Evolutionary conservation across 2,888 invertebrate genomes (phyloP).

Genomic region (Agrochola macilenta): DNA sequence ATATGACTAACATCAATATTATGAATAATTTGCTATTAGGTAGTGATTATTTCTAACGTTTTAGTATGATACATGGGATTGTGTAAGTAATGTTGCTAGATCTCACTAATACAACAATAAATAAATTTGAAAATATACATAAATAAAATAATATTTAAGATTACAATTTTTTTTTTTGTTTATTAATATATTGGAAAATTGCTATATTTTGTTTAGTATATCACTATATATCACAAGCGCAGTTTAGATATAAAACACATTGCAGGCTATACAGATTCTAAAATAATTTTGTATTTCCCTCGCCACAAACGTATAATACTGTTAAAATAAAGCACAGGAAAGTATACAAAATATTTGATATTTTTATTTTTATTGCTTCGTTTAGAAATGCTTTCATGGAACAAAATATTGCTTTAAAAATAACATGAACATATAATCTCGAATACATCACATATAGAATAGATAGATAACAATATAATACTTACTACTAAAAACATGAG

Average conservation of each 20-base stretch:
- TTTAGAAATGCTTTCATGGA: slow-evolving; percentile 78
- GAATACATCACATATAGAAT: slow-evolving; percentile 79
- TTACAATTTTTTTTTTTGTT: slow-evolving; percentile 46
- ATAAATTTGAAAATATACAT: slow-evolving; percentile 52
- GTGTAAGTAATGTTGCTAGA: slow-evolving; percentile 54
- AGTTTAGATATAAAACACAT: slow-evolving; percentile 57
- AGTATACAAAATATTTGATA: slow-evolving; percentile 69
- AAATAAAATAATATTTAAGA: slow-evolving; percentile 48
- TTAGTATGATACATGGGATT: slow-evolving; percentile 58
- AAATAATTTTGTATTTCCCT: slow-evolving; percentile 62
- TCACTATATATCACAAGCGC: slow-evolving; percentile 68
- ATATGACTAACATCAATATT: slow-evolving; percentile 63
- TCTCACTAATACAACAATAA: slow-evolving; percentile 55
- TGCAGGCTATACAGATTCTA: slow-evolving; percentile 52
- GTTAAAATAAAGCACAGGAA: slow-evolving; percentile 66
- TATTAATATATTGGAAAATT: slow-evolving; percentile 59
- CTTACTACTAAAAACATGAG: slow-evolving; percentile 83
- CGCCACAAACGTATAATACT: slow-evolving; percentile 67
- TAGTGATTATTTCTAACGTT: slow-evolving; percentile 58
- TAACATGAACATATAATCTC: slow-evolving; percentile 81
- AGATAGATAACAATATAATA: slow-evolving; percentile 77
- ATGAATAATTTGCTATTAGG: slow-evolving; percentile 59
- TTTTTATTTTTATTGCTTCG: slow-evolving; percentile 81
- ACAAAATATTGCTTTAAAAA: slow-evolving; percentile 82
- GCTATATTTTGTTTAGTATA: slow-evolving; percentile 57